These are phyloP conservation scores for Chelon auratus DNA, from an alignment of 2,797 vertebrate genomes.

Conservation along the genomic window DNA sequence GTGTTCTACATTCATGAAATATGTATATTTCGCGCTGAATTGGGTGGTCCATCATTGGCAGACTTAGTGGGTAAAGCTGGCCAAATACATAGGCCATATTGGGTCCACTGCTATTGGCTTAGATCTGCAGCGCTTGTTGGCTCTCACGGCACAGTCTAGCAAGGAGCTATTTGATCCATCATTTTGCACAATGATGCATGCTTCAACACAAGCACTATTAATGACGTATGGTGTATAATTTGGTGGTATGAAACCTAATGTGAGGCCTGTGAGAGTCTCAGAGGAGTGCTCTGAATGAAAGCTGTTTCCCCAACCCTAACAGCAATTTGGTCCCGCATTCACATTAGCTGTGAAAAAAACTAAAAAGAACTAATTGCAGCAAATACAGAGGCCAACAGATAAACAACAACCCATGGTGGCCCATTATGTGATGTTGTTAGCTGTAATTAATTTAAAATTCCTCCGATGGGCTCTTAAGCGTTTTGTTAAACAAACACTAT, in stretches of 20 bases:
- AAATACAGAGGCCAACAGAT: neutral
- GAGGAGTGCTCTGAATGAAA: neutral
- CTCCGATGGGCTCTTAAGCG: neutral
- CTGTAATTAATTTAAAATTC: neutral
- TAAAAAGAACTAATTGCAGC: neutral
- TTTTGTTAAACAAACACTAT: neutral
- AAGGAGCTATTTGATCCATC: conserved; percentile 39
- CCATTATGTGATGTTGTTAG: neutral
- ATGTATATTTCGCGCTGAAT: conserved; percentile 60
- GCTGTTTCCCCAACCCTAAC: neutral
- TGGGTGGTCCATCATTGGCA: conserved; percentile 42
- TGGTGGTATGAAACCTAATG: conserved; percentile 4
- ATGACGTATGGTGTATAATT: conserved; percentile 23
- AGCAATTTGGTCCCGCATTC: neutral
- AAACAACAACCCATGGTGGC: neutral
- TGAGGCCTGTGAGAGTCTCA: conserved; percentile 5
- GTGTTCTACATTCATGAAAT: conserved; percentile 65
- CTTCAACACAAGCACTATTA: conserved; percentile 36
- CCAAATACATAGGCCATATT: conserved; percentile 44
- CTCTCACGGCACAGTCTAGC: conserved; percentile 17
- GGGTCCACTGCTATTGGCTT: conserved; percentile 40
- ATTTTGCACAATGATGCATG: conserved; percentile 42
- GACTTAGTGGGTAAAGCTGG: conserved; percentile 15
- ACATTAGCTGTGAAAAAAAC: neutral
- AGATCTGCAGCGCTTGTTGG: conserved; percentile 18